Evolutionary conservation across 2,797 vertebrate genomes (phyloP).

Genomic region (Mormyrus hasselquistii): DNA sequence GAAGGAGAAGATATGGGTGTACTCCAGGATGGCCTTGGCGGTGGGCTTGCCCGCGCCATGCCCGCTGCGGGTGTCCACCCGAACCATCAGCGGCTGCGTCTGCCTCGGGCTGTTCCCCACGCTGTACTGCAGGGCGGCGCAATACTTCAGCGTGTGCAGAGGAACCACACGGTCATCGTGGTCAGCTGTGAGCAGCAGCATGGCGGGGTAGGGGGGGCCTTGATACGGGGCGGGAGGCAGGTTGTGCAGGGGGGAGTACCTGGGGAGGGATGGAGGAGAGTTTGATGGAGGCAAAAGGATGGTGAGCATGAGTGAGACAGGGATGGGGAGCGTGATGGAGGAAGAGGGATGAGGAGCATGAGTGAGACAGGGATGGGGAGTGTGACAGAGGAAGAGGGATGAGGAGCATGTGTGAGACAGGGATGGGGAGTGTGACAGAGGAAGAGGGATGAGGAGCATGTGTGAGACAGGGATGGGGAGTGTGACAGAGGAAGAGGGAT

Average conservation of each 20-base stretch:
- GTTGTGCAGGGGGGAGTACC: conserved; percentile 68
- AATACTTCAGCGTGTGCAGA: conserved; percentile 67
- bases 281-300: background rate
- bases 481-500: background rate
- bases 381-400: background rate
- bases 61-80: conserved; percentile 65
- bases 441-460: background rate
- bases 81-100: conserved; percentile 56
- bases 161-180: conserved; percentile 70
- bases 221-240: conserved; percentile 44
- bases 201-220: conserved; percentile 49
- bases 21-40: conserved; percentile 63
- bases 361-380: background rate
- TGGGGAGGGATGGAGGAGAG: conserved; percentile 29
- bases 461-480: background rate
- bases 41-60: conserved; percentile 69
- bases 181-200: conserved; percentile 64
- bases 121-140: conserved; percentile 54
- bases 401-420: background rate
- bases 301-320: background rate
- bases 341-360: too few relatives aligned
- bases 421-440: background rate
- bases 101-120: conserved; percentile 49
- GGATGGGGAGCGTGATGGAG: background rate
- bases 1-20: conserved; percentile 60